Conservation (phyloP, 2,113 vertebrate species). For the Lathamus discolor region DNA sequence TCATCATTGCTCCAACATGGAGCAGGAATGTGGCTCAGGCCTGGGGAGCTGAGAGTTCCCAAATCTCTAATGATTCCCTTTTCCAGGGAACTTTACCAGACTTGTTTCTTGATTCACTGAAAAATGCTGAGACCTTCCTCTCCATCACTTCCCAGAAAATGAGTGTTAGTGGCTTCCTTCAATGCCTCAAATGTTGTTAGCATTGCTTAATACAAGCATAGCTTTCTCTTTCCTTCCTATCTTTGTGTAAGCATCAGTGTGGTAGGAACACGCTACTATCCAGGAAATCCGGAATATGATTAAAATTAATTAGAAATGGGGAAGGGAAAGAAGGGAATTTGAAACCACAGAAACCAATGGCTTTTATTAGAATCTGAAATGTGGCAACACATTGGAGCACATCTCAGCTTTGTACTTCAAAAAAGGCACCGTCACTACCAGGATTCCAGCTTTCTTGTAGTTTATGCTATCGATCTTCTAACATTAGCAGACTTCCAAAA, state of each 20-base stretch:
- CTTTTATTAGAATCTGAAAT: constrained; percentile 20
- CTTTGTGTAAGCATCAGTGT: background rate
- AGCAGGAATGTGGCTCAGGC: background rate
- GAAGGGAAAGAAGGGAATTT: constrained; percentile 20
- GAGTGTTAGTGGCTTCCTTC: background rate
- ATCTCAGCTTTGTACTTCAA: background rate
- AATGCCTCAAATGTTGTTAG: background rate
- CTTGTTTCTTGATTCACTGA: background rate
- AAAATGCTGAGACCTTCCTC: background rate
- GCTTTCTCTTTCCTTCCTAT: background rate
- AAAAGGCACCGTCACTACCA: background rate
- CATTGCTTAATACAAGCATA: background rate
- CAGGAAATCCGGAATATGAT: background rate
- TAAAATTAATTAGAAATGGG: background rate
- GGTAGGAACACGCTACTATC: background rate
- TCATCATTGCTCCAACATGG: background rate
- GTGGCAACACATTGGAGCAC: background rate
- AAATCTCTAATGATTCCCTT: background rate
- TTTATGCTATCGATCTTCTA: constrained; percentile 26
- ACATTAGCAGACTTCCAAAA: constrained; percentile 24
- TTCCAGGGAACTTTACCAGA: background rate
- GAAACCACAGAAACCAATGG: constrained; percentile 25
- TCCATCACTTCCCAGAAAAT: background rate
- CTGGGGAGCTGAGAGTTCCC: background rate
- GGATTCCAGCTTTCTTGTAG: constrained; percentile 1